Conservation (phyloP, 2,797 vertebrate species). For the Dendrocincla tyrannina region DNA sequence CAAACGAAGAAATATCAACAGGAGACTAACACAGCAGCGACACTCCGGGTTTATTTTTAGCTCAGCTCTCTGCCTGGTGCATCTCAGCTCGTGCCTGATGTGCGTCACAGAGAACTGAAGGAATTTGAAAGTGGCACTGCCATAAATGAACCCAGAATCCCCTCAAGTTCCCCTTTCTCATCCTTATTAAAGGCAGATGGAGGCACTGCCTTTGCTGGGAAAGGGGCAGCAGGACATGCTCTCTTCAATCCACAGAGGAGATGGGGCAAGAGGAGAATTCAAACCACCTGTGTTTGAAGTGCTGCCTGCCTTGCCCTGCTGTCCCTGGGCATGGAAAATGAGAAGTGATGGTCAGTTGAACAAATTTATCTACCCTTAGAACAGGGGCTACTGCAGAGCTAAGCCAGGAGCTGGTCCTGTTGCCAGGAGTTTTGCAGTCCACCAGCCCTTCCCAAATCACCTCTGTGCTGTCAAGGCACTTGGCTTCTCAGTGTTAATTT, state of each 20-base stretch:
- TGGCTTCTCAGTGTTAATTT: background rate
- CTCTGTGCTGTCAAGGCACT: background rate
- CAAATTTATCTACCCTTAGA: background rate
- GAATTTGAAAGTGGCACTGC: background rate
- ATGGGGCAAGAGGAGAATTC: fast-evolving
- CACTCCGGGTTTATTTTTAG: background rate
- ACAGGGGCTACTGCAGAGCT: background rate
- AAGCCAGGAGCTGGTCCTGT: fast-evolving
- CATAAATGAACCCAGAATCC: background rate
- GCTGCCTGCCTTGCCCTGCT: background rate
- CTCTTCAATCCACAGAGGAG: background rate
- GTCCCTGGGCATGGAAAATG: background rate
- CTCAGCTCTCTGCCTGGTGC: background rate
- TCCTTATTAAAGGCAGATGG: background rate
- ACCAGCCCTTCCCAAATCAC: background rate
- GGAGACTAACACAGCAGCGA: background rate
- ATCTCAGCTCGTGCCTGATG: background rate
- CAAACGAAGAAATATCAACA: background rate
- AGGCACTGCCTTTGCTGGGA: background rate
- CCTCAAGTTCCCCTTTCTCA: background rate
- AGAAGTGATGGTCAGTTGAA: background rate
- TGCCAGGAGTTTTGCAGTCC: background rate
- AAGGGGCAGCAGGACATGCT: fast-evolving
- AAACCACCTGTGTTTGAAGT: background rate
- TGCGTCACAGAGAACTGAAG: background rate